Evolutionary conservation across 2,888 invertebrate genomes (phyloP).

Genomic region (Stenotaenia linearis): DNA sequence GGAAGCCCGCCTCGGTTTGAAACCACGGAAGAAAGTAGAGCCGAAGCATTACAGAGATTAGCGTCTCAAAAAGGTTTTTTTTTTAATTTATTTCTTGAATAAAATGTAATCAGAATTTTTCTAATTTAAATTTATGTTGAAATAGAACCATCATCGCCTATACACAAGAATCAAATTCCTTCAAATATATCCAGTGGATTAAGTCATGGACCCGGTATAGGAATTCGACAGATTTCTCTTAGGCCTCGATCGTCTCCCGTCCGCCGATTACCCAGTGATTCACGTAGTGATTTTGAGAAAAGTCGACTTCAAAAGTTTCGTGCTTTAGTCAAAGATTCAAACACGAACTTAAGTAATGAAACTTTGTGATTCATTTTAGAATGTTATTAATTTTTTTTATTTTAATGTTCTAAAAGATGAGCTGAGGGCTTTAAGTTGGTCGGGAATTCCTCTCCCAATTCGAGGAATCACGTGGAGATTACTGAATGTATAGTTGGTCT

Average conservation of each 20-base stretch:
- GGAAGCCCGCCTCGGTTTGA: background rate
- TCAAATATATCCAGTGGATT: background rate
- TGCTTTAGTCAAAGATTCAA: constrained; percentile 65
- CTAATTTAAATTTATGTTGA: too few species aligned
- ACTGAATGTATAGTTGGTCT: constrained; percentile 54
- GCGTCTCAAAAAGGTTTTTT: constrained; percentile 40
- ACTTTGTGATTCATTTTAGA: background rate
- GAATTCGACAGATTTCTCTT: constrained; percentile 41
- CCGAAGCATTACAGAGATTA: constrained; percentile 48
- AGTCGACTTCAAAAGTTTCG: constrained; percentile 82
- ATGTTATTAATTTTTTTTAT: background rate
- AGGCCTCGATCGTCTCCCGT: constrained; percentile 17
- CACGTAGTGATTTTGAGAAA: constrained; percentile 47
- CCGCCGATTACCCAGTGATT: constrained; percentile 22
- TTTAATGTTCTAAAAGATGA: constrained; percentile 55
- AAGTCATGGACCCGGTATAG: constrained; percentile 46
- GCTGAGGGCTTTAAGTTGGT: constrained; percentile 87
- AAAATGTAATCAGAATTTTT: too few species aligned
- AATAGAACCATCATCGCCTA: background rate
- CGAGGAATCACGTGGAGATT: constrained; percentile 63
- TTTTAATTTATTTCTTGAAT: too few species aligned
- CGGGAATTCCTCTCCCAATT: constrained; percentile 88
- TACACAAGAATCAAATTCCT: background rate
- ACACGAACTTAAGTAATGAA: constrained; percentile 61
- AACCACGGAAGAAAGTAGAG: constrained; percentile 46